A percentile compares a stretch with the other conserved stretches of the same genome.
Conservation (phyloP, 2,888 invertebrate genomes). For the Brassicogethes aeneus region DNA sequence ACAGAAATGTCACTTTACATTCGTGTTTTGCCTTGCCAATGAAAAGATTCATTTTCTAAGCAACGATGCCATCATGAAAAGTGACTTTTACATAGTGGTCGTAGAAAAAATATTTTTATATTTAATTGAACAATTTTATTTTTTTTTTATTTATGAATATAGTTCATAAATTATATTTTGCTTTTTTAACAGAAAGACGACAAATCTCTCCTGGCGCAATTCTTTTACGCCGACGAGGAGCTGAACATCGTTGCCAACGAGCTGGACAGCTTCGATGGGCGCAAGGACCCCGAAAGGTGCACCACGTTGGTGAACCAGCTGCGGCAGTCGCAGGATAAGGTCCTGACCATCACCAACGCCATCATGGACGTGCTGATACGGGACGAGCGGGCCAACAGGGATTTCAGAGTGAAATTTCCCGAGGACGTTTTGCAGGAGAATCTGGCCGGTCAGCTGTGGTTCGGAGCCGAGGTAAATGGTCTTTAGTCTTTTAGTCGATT, state of each 20-base stretch:
- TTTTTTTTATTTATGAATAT: too few species aligned
- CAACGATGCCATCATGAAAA: too few species aligned
- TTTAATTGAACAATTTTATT: too few species aligned
- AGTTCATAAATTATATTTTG: too few species aligned
- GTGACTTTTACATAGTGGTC: too few species aligned
- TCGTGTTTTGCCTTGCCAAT: too few species aligned
- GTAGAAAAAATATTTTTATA: too few species aligned
- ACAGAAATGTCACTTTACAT: too few species aligned
- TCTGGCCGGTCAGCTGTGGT: conserved; percentile 97
- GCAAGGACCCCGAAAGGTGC: conserved; percentile 95
- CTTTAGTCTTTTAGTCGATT: too few species aligned
- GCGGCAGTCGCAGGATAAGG: conserved; percentile 86
- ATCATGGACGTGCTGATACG: conserved; percentile 91
- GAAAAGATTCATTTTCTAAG: too few species aligned
- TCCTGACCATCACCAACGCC: conserved; percentile 84
- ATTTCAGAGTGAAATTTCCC: conserved; percentile 96
- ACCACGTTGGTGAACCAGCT: conserved; percentile 91
- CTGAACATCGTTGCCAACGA: conserved; percentile 92
- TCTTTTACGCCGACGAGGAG: conserved; percentile 97
- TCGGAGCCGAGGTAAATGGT: conserved; percentile 82
- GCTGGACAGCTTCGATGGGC: conserved; percentile 97
- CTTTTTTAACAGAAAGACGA: conserved; percentile 94
- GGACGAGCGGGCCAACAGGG: conserved; percentile 80
- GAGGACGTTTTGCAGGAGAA: conserved; percentile 98
- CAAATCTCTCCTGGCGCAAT: conserved; percentile 86